Percentiles rank a stretch among this genome's conserved stretches.
Conservation (phyloP, 2,797 vertebrate species). For the Lutjanus argentimaculatus region DNA sequence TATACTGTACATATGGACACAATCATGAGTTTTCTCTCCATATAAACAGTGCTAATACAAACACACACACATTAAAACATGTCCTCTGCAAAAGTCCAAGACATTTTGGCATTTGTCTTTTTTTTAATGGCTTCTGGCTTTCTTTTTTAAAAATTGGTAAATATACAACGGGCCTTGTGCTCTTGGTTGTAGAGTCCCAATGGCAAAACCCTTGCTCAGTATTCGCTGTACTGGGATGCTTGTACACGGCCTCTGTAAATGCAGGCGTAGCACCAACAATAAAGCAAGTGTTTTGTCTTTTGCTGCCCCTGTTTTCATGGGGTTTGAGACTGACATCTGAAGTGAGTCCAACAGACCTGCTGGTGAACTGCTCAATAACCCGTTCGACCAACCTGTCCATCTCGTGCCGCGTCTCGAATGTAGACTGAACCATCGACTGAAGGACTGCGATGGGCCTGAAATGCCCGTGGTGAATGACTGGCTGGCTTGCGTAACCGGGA, state of each 20-base stretch:
- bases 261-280: conserved; percentile 48
- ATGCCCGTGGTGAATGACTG: conserved; percentile 26
- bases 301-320: conserved; percentile 26
- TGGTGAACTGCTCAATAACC: conserved; percentile 74
- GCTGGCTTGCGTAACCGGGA: conserved; percentile 49
- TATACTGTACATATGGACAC: conserved; percentile 81
- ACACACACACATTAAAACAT: conserved; percentile 78
- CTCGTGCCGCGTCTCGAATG: conserved; percentile 59
- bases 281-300: conserved; percentile 39
- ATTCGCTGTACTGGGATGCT: conserved; percentile 19
- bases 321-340: conserved; percentile 66
- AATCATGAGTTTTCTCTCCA: conserved; percentile 77
- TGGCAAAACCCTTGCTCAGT: conserved; percentile 68
- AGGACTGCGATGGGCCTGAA: conserved; percentile 21
- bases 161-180: conserved; percentile 62
- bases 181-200: conserved; percentile 64
- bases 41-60: conserved; percentile 82
- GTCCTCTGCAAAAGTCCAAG: conserved; percentile 76
- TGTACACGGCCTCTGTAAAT: conserved; percentile 20
- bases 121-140: conserved; percentile 87
- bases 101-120: conserved; percentile 85
- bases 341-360: conserved; percentile 79
- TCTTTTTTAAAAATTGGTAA: conserved; percentile 68
- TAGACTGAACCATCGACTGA: conserved; percentile 19
- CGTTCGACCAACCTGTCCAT: conserved; percentile 64